Base-by-base conservation (phyloP, 2,113 vertebrate species). In the Ardeotis arabs region DNA sequence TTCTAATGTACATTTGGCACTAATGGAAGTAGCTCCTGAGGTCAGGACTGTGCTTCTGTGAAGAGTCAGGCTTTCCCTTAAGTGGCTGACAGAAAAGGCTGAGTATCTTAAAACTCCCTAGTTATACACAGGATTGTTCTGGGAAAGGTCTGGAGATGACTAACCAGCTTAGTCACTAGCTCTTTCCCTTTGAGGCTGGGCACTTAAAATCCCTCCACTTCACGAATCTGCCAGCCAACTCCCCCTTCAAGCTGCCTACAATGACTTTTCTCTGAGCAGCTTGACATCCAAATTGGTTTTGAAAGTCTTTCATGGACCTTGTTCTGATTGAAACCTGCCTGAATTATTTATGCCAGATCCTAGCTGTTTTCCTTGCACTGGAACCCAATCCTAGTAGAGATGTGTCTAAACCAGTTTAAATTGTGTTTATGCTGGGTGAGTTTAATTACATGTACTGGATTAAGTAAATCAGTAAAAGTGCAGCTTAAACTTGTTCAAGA, bases 161-260 rank as follows among this genome's bases (percentile, higher is more conserved):
- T 95, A 89, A 97, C n/a, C 2, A 4, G 15, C 20, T 96, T 95
- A 96, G 80, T 96, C 96, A 95, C 53, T 39, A 86, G 33, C n/a
- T 87, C 85, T 66, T 69, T 68, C 33, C 25, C 75, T 84, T 83
- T 88, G 76, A 82, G 77, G 37, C 47, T 78, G 78, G 67, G 44
- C 59, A 62, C 59, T 90, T 78, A 37, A 87, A 94, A 90, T 75
- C 67, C 60, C 70, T 68, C 85, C 37, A 10, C 37, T 78, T 28
- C 82, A 82, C 2, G 18, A 62, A 89, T 94, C 87, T 95, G 56
- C 60, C 90, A 89, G 68, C n/a, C 66, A 80, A 2, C 66, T 37
- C 53, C 64, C 60, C 17, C 69, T 78, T 79, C 1, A 5, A 35
- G 78, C 78, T 89, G 74, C 62, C 69, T 81, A 39, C 76, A 90